These are phyloP conservation scores for Stegastes partitus DNA, from an alignment of 2,113 vertebrate genomes.

Conservation along the genomic window DNA sequence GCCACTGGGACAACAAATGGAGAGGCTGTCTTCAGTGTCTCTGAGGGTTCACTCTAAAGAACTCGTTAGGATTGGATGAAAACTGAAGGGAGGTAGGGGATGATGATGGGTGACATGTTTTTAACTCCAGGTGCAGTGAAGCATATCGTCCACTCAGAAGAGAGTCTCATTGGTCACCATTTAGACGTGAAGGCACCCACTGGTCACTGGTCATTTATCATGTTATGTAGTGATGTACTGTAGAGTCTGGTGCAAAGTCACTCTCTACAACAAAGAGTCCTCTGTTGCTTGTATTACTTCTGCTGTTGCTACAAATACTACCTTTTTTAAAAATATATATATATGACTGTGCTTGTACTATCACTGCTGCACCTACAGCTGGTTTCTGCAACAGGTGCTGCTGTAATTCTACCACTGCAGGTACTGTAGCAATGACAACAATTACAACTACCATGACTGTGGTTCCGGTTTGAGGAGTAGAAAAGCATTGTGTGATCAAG, in stretches of 20 bases:
- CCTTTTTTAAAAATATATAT: no score
- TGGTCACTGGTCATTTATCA: conserved; percentile 28
- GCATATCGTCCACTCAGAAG: conserved; percentile 10
- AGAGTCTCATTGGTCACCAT: conserved; percentile 60
- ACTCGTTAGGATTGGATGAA: background rate
- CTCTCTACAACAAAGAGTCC: background rate
- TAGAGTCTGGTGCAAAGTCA: conserved; percentile 3
- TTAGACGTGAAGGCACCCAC: conserved; percentile 31
- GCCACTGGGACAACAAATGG: background rate
- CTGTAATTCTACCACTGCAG: no score
- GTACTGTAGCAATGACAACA: no score
- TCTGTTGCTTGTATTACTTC: background rate
- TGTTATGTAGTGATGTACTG: background rate
- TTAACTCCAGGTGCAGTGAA: conserved; percentile 34
- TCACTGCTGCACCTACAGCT: no score
- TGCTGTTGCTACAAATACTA: background rate
- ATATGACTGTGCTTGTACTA: no score
- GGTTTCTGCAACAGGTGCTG: no score
- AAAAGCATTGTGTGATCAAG: no score
- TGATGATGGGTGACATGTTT: conserved; percentile 45
- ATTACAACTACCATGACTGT: no score
- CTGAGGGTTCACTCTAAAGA: background rate
- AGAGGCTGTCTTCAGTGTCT: background rate
- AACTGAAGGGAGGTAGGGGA: background rate
- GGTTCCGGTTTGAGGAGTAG: no score